Conservation (phyloP, 1,140 invertebrate genomes). For the Euschistus heros region DNA sequence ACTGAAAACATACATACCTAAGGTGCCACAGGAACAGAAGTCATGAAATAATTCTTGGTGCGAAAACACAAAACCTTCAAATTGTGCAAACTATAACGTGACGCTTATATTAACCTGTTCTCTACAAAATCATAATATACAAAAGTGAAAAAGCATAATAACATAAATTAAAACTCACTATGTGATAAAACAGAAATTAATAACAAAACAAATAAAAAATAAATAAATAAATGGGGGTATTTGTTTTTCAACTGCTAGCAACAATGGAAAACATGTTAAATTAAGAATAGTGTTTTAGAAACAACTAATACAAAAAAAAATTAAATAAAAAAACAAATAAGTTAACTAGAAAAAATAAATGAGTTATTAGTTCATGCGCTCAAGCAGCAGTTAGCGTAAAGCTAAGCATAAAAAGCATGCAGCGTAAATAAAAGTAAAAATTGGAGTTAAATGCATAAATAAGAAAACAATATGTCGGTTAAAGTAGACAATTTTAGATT, state of each 20-base stretch:
- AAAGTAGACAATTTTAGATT: too few relatives aligned
- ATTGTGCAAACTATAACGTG: slow-evolving; percentile 12
- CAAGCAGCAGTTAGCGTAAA: slow-evolving; percentile 1
- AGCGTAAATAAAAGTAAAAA: slow-evolving; percentile 18
- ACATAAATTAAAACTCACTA: slow-evolving; percentile 10
- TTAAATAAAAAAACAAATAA: slow-evolving; percentile 1
- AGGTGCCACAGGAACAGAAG: background rate
- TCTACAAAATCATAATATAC: slow-evolving; percentile 10
- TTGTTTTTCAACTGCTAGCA: slow-evolving; percentile 4
- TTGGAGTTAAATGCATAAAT: too few relatives aligned
- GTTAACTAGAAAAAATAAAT: background rate
- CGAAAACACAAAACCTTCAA: slow-evolving; percentile 4
- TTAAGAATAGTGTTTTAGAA: background rate
- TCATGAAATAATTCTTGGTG: slow-evolving; percentile 17
- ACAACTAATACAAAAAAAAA: background rate
- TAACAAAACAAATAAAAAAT: slow-evolving; percentile 8
- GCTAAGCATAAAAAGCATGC: slow-evolving; percentile 9
- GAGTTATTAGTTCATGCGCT: background rate
- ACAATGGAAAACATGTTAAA: slow-evolving; percentile 7
- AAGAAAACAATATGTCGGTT: too few relatives aligned
- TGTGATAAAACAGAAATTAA: background rate
- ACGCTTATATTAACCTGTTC: slow-evolving; percentile 1
- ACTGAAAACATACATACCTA: slow-evolving; percentile 3
- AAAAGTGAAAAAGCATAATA: slow-evolving; percentile 13
- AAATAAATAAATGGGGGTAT: slow-evolving; percentile 13